phyloP scores from a whole-genome alignment of 2,888 invertebrate genomes.

The Gymnocheta viridis region DNA sequence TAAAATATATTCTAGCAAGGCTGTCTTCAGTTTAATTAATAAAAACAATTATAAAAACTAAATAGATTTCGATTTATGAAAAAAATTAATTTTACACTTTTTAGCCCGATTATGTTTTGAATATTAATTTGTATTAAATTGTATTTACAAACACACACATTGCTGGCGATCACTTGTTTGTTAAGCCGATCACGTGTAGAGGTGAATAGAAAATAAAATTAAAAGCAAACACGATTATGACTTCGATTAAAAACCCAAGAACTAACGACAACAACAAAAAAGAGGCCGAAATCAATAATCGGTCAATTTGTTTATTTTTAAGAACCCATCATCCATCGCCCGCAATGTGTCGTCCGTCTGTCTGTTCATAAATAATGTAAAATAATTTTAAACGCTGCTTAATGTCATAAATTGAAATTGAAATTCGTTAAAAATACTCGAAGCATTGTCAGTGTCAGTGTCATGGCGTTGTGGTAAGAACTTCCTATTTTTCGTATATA shows the following conservation, averaged over 20 bases:
- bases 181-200: constrained; percentile 56
- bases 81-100: constrained; percentile 56
- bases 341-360: too few relatives aligned
- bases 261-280: constrained; percentile 20
- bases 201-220: constrained; percentile 53
- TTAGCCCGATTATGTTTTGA: constrained; percentile 46
- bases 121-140: constrained; percentile 54
- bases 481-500: constrained; percentile 62
- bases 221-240: constrained; percentile 29
- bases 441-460: constrained; percentile 25
- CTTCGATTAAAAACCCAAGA: constrained; percentile 19
- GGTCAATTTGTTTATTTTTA: constrained; percentile 2
- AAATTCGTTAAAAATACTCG: constrained; percentile 41
- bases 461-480: background rate
- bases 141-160: constrained; percentile 36
- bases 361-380: constrained; percentile 49
- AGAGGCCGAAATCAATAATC: constrained; percentile 39
- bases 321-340: constrained; percentile 17
- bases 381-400: constrained; percentile 22
- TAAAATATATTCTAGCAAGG: constrained; percentile 53
- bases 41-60: constrained; percentile 7
- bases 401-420: constrained; percentile 57
- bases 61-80: constrained; percentile 6
- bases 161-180: background rate
- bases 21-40: constrained; percentile 42